These are phyloP conservation scores for Salvator merianae DNA, from an alignment of 2,113 vertebrate species.

Conservation along the genomic window DNA sequence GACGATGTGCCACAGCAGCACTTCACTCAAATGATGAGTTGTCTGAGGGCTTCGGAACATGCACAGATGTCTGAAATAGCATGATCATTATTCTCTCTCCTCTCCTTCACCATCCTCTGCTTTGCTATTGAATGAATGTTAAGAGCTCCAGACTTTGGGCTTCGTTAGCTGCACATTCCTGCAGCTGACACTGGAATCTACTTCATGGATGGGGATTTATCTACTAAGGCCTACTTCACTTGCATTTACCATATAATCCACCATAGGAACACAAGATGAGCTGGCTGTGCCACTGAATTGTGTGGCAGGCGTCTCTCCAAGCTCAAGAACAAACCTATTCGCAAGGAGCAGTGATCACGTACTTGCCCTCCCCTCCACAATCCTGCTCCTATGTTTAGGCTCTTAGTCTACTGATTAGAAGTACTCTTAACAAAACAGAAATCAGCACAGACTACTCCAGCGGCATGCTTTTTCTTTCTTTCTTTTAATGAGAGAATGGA, in stretches of 20 bases:
- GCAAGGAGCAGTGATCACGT: neutral
- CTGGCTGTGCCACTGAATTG: conserved; percentile 35
- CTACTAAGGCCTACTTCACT: neutral
- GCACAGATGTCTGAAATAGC: neutral
- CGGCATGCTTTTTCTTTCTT: conserved; percentile 2
- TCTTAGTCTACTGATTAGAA: conserved; percentile 65
- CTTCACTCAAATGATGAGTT: neutral
- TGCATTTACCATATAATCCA: neutral
- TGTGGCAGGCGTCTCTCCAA: conserved; percentile 26
- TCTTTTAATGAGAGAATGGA: conserved; percentile 32
- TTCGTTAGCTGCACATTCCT: too few relatives aligned
- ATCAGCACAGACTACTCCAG: conserved; percentile 55
- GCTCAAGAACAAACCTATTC: conserved; percentile 8
- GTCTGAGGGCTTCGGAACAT: neutral
- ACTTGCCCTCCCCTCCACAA: conserved; percentile 10
- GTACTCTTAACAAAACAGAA: conserved; percentile 63
- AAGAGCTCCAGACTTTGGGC: too few relatives aligned
- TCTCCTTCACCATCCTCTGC: neutral
- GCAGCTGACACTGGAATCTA: too few relatives aligned
- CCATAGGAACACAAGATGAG: conserved; percentile 19
- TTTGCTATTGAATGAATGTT: too few relatives aligned
- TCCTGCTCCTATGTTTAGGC: conserved; percentile 21
- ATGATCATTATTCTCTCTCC: neutral
- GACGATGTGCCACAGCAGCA: neutral
- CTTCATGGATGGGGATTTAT: neutral